A percentile compares a stretch with the other conserved stretches of the same genome.
Evolutionary conservation across 2,797 vertebrate genomes (phyloP).

Genomic region (Astyanax mexicanus): DNA sequence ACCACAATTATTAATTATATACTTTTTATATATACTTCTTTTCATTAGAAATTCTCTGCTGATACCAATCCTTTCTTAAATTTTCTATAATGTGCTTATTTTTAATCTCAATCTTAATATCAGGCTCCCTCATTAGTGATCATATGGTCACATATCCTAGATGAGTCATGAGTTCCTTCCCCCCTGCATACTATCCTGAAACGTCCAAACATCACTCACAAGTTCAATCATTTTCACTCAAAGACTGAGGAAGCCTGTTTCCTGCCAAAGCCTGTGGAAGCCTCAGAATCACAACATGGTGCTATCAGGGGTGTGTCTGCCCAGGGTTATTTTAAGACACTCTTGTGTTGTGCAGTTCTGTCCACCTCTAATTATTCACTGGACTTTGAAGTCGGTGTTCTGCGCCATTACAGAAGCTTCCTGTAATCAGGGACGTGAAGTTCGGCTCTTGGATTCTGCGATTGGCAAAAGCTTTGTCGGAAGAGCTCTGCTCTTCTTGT

Average conservation of each 20-base stretch:
- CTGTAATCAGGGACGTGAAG: constrained; percentile 50
- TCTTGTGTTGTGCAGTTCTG: constrained; percentile 2
- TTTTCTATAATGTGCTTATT: background rate
- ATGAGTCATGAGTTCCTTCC: background rate
- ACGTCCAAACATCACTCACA: background rate
- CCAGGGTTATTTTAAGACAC: constrained; percentile 19
- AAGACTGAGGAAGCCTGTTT: background rate
- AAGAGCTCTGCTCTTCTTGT: background rate
- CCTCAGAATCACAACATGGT: background rate
- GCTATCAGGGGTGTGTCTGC: constrained; percentile 15
- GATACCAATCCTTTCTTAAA: no score
- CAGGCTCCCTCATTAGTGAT: background rate
- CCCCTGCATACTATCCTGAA: background rate
- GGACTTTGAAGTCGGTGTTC: constrained; percentile 57
- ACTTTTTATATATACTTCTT: no score
- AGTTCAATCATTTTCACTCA: background rate
- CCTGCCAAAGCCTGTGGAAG: background rate
- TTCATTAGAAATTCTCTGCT: no score
- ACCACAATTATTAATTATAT: no score
- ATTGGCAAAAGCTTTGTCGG: constrained; percentile 3
- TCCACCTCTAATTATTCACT: constrained; percentile 53
- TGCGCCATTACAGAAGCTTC: constrained; percentile 54
- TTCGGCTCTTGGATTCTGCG: background rate
- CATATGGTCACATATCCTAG: background rate
- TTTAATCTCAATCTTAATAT: no score